A percentile compares a stretch with the other conserved stretches of the same genome.
These are phyloP conservation scores for Chiroxiphia lanceolata DNA, from an alignment of 2,797 vertebrate species.

Conservation along the genomic window DNA sequence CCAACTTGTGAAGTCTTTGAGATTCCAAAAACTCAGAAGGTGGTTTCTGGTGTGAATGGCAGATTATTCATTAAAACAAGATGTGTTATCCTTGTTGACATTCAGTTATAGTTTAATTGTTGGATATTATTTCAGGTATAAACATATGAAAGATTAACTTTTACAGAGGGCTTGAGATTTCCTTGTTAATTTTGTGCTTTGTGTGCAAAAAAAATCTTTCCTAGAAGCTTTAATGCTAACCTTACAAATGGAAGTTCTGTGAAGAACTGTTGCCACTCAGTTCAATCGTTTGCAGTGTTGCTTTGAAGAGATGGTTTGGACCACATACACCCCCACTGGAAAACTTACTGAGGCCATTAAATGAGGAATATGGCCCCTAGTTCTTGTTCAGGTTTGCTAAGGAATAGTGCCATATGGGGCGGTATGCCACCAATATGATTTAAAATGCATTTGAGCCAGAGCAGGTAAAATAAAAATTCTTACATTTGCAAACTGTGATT, in stretches of 20 bases:
- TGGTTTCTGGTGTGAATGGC: background rate
- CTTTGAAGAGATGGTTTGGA: background rate
- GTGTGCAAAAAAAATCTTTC: background rate
- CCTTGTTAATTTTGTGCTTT: background rate
- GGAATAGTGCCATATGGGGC: background rate
- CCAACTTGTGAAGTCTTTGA: background rate
- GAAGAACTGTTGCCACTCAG: background rate
- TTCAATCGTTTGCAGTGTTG: background rate
- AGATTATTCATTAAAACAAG: background rate
- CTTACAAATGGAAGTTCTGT: background rate
- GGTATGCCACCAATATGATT: background rate
- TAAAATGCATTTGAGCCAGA: background rate
- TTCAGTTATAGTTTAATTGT: background rate
- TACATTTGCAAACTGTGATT: background rate
- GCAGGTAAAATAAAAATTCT: background rate
- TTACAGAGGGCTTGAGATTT: background rate
- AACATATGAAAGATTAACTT: background rate
- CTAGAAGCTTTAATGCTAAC: background rate
- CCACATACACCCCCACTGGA: background rate
- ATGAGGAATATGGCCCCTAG: background rate
- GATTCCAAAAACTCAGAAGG: background rate
- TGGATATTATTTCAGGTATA: background rate
- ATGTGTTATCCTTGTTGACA: background rate
- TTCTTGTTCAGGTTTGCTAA: background rate
- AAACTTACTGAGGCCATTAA: background rate